phyloP scores from a whole-genome alignment of 2,888 invertebrate genomes.

The Ochlodes sylvanus region DNA sequence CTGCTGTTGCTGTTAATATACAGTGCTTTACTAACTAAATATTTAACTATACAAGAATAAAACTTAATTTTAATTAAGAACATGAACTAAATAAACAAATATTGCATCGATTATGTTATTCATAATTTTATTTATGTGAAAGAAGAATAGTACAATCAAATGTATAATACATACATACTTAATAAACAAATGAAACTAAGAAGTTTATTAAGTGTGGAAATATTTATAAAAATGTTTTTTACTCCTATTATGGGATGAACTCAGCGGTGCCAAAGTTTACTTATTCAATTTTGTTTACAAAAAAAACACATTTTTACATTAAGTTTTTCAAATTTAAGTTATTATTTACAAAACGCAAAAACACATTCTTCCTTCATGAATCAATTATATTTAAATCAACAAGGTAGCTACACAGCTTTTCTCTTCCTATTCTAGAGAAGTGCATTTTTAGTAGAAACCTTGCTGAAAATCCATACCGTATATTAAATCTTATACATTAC shows the following conservation, averaged over 20 bases:
- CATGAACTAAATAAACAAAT: conserved; percentile 5
- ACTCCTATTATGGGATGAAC: background rate
- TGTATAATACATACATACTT: background rate
- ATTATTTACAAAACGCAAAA: conserved; percentile 1
- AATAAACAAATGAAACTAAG: background rate
- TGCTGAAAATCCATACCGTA: no score
- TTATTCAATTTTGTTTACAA: background rate
- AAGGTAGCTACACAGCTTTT: no score
- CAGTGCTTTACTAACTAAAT: conserved; percentile 33
- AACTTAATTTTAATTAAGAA: conserved; percentile 16
- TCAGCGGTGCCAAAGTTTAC: background rate
- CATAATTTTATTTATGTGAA: conserved; percentile 9
- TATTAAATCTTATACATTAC: no score
- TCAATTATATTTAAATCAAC: no score
- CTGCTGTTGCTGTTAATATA: conserved; percentile 19
- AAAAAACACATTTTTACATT: background rate
- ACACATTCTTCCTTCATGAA: no score
- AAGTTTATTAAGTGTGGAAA: background rate
- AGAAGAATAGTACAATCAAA: background rate
- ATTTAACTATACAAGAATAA: conserved; percentile 14
- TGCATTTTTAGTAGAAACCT: no score
- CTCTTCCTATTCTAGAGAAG: no score
- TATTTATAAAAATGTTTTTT: no score
- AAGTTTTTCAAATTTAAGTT: background rate
- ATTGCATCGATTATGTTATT: background rate